Evolutionary conservation across 2,113 vertebrate genomes (phyloP).

Genomic region (Calypte anna): DNA sequence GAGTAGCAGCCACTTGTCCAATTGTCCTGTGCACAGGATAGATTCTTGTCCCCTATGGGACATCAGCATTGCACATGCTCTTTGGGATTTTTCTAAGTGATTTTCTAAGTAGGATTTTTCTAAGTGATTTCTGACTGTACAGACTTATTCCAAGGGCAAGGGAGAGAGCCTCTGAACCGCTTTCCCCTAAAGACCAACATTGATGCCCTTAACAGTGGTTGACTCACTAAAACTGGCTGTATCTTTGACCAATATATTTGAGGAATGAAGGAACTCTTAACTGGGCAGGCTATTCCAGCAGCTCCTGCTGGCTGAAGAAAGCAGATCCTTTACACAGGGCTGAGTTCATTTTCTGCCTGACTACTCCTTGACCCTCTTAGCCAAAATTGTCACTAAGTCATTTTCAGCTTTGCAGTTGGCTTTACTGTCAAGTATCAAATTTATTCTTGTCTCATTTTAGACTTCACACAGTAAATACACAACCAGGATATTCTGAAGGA

Average conservation of each 20-base stretch:
- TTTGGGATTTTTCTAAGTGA: not conserved
- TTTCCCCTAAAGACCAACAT: not conserved
- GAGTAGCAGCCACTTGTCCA: accelerated
- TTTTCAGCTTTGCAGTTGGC: slow-evolving; percentile 2
- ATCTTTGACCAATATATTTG: not conserved
- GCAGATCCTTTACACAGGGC: not conserved
- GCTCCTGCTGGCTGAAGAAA: slow-evolving; percentile 5
- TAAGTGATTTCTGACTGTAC: not conserved
- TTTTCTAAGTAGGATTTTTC: not conserved
- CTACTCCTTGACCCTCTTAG: slow-evolving; percentile 28
- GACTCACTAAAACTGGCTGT: not conserved
- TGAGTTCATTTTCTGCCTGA: slow-evolving; percentile 47
- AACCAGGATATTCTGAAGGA: slow-evolving; percentile 18
- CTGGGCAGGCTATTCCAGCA: not conserved
- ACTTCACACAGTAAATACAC: not conserved
- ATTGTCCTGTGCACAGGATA: not conserved
- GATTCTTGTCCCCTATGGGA: not conserved
- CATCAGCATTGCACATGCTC: not conserved
- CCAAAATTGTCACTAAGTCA: slow-evolving; percentile 50
- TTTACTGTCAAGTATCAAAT: not conserved
- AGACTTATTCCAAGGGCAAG: not conserved
- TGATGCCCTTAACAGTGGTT: not conserved
- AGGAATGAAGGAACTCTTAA: not conserved
- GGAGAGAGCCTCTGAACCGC: not conserved
- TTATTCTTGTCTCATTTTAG: slow-evolving; percentile 23